Base-by-base conservation (phyloP, 2,797 vertebrate genomes). In the Leptodactylus fallax region DNA sequence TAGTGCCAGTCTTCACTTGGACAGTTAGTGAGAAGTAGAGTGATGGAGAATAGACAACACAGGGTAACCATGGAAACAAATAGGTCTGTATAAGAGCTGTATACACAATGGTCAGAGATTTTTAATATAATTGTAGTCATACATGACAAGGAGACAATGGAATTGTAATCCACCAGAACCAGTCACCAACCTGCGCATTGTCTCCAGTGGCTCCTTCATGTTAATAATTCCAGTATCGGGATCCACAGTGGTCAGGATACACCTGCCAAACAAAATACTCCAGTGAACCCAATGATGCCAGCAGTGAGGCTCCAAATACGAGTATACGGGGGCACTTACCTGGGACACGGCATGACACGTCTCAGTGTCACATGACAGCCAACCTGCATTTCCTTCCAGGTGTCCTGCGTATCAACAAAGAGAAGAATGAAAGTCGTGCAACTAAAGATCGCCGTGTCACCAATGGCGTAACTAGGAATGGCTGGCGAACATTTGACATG, bases 131-230 rank as follows among this genome's bases (percentile, higher is more conserved):
- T 51, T 51, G n/a, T n/a, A n/a, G n/a, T n/a, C n/a, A n/a, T n/a
- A n/a, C n/a, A n/a, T n/a, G n/a, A n/a, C n/a, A n/a, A n/a, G n/a
- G n/a, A n/a, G n/a, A n/a, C n/a, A n/a, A n/a, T n/a, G n/a, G n/a
- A n/a, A n/a, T n/a, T n/a, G n/a, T n/a, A n/a, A n/a, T n/a, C n/a
- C 49, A 23, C 51, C n/a, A 16, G 0, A 21, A 6, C 19, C 10
- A 12, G 21, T 79, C 10, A 23, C 0, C 25, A 90, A 99, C 98
- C 96, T 97, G 93, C 95, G 97, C 88, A 99, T 90, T 0, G 97
- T 99, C 27, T 98, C 95, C 92, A 99, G 94, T 0, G 97, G 97
- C 87, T 99, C 97, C 89, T 97, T 98, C 80, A 96, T 95, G 92
- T 80, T 92, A 45, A 96, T 94, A 23, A 96, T 6, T 0, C 97